Conservation (phyloP, 2,113 vertebrate species). For the Taurulus bubalis region DNA sequence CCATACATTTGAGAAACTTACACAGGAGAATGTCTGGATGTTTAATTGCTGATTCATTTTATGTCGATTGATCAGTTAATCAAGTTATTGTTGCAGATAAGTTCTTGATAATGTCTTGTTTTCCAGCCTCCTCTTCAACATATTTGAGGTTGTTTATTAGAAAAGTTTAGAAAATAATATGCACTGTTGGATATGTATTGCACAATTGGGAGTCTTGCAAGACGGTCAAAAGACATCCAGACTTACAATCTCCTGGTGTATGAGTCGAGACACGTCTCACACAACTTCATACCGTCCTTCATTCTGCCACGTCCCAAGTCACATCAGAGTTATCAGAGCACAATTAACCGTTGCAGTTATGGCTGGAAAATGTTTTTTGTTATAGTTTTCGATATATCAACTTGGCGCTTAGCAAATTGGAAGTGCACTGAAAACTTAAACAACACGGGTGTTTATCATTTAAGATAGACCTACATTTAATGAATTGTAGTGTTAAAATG, state of each 20-base stretch:
- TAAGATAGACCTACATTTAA: neutral
- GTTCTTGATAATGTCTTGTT: neutral
- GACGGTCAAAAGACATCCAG: neutral
- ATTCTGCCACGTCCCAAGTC: neutral
- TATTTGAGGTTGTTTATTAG: neutral
- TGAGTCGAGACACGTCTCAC: neutral
- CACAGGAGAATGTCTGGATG: neutral
- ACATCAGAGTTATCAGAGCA: neutral
- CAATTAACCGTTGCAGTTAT: too few species aligned
- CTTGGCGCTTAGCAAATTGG: neutral
- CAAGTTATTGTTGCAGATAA: too few species aligned
- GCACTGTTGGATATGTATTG: neutral
- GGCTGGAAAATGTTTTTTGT: neutral
- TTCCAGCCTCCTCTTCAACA: neutral
- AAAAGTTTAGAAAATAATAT: neutral
- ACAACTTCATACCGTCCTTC: neutral
- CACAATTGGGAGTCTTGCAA: neutral
- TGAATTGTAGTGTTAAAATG: neutral
- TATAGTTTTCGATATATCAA: neutral
- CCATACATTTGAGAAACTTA: neutral
- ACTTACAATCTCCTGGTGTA: neutral
- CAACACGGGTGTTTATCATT: neutral
- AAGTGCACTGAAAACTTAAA: too few species aligned
- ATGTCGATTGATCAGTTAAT: neutral
- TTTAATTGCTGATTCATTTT: neutral